phyloP scores from a whole-genome alignment of 2,888 invertebrate species.

The Timema podura region DNA sequence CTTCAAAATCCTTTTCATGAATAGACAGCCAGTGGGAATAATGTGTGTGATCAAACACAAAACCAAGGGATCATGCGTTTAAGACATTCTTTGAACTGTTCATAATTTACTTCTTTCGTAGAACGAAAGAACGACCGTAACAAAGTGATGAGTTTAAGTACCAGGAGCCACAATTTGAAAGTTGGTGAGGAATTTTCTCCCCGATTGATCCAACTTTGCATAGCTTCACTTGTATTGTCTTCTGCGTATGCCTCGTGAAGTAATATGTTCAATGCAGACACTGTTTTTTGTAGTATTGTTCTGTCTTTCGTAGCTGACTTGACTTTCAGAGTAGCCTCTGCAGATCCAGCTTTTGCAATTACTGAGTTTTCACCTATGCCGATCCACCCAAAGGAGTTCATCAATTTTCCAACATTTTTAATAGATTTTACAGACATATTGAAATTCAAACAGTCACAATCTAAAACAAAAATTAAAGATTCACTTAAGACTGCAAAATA shows the following conservation, averaged over 20 bases:
- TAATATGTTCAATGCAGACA: not conserved
- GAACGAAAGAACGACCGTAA: not conserved
- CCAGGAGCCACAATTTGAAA: constrained; percentile 7
- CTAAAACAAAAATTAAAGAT: not conserved
- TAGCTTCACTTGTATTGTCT: not conserved
- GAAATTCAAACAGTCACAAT: not conserved
- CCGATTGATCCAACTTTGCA: not conserved
- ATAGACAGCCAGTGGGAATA: not conserved
- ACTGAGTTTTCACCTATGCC: not conserved
- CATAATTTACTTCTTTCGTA: not conserved
- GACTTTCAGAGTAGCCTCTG: constrained; percentile 3
- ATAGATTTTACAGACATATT: not conserved
- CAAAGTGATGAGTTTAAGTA: not conserved
- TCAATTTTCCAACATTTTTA: not conserved
- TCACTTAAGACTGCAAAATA: not conserved
- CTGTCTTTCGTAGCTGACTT: not conserved
- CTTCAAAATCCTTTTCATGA: not conserved
- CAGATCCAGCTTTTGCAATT: constrained; percentile 7
- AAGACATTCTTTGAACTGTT: not conserved
- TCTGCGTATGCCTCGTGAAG: constrained; percentile 5
- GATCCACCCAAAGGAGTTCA: not conserved
- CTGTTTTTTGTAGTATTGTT: constrained; percentile 6
- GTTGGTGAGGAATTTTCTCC: not conserved
- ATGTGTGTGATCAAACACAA: constrained; percentile 2
- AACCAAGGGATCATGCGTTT: not conserved